Evolutionary conservation across 64 coral and sea anemone species (phyloP), one percentile per base, ranked within the genome.

Genomic region (Stylophora pistillata): DNA sequence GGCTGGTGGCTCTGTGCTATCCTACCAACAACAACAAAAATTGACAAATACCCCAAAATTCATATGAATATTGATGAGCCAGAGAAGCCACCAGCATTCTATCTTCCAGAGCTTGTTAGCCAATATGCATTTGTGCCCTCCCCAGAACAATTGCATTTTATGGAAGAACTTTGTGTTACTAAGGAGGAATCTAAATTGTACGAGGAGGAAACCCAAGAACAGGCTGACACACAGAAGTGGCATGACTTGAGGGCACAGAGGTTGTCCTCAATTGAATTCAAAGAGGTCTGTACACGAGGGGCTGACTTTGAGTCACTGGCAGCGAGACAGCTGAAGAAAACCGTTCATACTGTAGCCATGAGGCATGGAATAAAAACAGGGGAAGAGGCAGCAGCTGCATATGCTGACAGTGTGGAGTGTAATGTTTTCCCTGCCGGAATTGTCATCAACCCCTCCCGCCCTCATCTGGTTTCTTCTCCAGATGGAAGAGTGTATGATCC

Each of bases 21-120:
- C 88, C n/a, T 83, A 83, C 53, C 88, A 90, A 20, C 78, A 90
- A 54, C 53, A 78, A 23, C 30, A 85, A 86, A 85, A 91, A 15
- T 85, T 37, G 69, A 70, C 76, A 61, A 59, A 64, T 76, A 89
- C 58, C 74, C 87, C 12, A 89, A 89, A 78, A 63, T 89, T 47
- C 87, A 89, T 33, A 72, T 87, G 71, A 74, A 71, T 21, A 69
- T 73, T 78, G 87, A 54, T 34, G 87, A 76, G 32, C 87, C 74
- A 69, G 60, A 89, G 20, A 79, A 61, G 25, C 87, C 87, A 78
- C 58, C 74, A 79, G 11, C 27, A 52, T 89, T 78, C 79, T 15
- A 66, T 33, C 18, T 89, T 26, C 75, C 87, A 32, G 1, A 13
- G 25, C 58, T 89, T 4, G 77, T 12, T 27, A 89, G 30, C 61